Percentiles rank a stretch among this genome's conserved stretches.
phyloP scores from a whole-genome alignment of 1,140 invertebrate species.

The Gonioctena quinquepunctata region DNA sequence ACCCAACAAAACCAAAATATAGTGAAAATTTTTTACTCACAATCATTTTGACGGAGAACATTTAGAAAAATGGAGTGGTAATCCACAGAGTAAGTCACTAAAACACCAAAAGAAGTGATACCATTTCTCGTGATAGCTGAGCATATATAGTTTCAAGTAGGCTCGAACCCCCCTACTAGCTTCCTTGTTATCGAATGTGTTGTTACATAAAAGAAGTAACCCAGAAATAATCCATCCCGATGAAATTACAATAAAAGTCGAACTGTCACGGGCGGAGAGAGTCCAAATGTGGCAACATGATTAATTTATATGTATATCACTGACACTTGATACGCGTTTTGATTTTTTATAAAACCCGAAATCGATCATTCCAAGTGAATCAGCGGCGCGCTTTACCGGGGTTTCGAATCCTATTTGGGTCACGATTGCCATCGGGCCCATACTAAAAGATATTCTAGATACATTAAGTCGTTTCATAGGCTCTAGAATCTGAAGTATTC shows the following conservation, averaged over 20 bases:
- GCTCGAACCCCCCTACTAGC: neutral
- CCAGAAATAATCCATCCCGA: conserved; percentile 18
- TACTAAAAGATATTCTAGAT: no score
- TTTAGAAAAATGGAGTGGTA: conserved; percentile 22
- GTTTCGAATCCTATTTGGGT: no score
- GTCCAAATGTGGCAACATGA: conserved; percentile 30
- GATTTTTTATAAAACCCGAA: conserved; percentile 10
- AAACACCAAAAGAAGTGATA: conserved; percentile 25
- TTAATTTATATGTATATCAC: conserved; percentile 24
- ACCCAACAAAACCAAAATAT: neutral
- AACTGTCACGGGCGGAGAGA: conserved; percentile 19
- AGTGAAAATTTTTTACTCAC: conserved; percentile 27
- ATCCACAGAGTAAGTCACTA: conserved; percentile 32
- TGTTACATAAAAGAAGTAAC: conserved; percentile 34
- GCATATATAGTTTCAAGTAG: conserved; percentile 6
- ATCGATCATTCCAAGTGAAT: neutral
- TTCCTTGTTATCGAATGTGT: conserved; percentile 23
- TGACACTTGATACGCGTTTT: neutral
- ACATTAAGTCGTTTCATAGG: no score
- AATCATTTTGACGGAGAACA: conserved; percentile 40
- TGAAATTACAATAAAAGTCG: conserved; percentile 21
- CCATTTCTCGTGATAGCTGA: conserved; percentile 15
- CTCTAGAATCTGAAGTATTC: no score
- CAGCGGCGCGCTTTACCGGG: neutral
- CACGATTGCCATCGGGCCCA: no score